phyloP scores from a whole-genome alignment of 1,140 invertebrate species.

The Diorhabda elongata region DNA sequence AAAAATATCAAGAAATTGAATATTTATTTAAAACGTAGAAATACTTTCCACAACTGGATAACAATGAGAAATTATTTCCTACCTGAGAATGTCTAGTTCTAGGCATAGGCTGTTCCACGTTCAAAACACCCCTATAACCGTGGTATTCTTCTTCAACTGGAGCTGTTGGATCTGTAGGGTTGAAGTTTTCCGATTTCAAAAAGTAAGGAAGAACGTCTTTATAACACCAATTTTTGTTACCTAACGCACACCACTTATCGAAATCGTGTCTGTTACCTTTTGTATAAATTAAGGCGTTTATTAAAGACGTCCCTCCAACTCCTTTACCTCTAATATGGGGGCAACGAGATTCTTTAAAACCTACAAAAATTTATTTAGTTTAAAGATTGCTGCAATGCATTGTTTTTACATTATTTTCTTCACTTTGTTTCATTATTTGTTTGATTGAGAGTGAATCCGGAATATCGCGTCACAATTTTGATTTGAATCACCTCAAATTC shows the following conservation, averaged over 20 bases:
- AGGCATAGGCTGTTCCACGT: background rate
- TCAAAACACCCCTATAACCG: slow-evolving; percentile 14
- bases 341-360: background rate
- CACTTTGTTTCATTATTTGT: too few species aligned
- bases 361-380: background rate
- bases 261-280: slow-evolving; percentile 61
- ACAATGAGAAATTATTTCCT: too few species aligned
- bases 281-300: slow-evolving; percentile 65
- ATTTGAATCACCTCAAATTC: too few species aligned
- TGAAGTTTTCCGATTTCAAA: slow-evolving; percentile 45
- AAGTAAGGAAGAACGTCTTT: slow-evolving; percentile 59
- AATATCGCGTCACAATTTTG: too few species aligned
- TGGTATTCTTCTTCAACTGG: slow-evolving; percentile 16
- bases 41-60: too few species aligned
- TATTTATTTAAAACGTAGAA: too few species aligned
- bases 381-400: too few species aligned
- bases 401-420: too few species aligned
- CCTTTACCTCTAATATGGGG: slow-evolving; percentile 42
- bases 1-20: too few species aligned
- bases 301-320: slow-evolving; percentile 55
- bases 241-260: slow-evolving; percentile 62
- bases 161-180: slow-evolving; percentile 46
- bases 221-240: slow-evolving; percentile 63
- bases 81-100: slow-evolving; percentile 29
- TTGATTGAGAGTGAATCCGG: too few species aligned